Evolutionary conservation across 2,797 vertebrate genomes (phyloP).

Genomic region (Propithecus deckenii): DNA sequence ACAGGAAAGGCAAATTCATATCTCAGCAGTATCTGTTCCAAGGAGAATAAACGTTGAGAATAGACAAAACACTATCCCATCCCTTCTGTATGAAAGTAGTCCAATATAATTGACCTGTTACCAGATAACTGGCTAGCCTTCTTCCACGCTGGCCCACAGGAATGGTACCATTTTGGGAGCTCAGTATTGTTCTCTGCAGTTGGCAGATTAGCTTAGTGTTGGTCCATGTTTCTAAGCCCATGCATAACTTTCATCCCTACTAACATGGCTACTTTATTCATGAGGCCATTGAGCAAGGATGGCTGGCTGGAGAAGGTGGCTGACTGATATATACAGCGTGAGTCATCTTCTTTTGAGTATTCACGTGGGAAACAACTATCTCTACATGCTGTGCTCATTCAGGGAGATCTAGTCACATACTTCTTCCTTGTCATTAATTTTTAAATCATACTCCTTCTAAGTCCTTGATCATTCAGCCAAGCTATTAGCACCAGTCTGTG

Average conservation of each 20-base stretch:
- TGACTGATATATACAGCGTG: not conserved
- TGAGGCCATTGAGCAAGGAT: not conserved
- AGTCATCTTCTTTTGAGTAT: not conserved
- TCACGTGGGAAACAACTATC: not conserved
- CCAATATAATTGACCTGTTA: not conserved
- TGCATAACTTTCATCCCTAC: not conserved
- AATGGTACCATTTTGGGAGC: not conserved
- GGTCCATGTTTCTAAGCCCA: not conserved
- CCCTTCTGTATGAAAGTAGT: not conserved
- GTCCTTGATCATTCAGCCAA: not conserved
- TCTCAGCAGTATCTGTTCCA: not conserved
- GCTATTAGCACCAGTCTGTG: not conserved
- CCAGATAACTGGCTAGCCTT: not conserved
- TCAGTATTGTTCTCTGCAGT: not conserved
- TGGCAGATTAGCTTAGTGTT: not conserved
- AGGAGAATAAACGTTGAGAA: not conserved
- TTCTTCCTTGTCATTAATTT: not conserved
- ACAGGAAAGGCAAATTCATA: not conserved
- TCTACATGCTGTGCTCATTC: not conserved
- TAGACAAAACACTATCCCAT: not conserved
- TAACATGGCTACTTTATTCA: not conserved
- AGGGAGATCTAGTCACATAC: not conserved
- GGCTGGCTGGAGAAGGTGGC: not conserved
- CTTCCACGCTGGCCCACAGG: too few relatives aligned
- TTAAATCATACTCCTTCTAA: not conserved